These are phyloP conservation scores for Ceyx cyanopectus DNA, from an alignment of 2,113 vertebrate genomes.

Conservation along the genomic window DNA sequence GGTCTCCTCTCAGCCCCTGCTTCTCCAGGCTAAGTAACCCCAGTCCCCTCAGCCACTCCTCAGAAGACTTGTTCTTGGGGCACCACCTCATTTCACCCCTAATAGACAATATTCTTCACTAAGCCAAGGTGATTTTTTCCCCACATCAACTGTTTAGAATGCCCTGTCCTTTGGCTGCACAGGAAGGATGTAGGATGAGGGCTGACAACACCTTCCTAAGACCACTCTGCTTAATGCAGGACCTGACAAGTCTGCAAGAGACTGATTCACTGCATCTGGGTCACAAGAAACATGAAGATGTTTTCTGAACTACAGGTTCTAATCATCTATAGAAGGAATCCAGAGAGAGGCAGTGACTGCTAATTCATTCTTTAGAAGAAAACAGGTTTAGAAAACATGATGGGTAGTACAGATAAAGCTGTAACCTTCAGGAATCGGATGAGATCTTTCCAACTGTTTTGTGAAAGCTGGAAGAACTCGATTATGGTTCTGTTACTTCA, in stretches of 20 bases:
- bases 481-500: conserved; percentile 55
- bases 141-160: not conserved
- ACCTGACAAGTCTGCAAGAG: not conserved
- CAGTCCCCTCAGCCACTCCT: no score
- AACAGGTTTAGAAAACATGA: not conserved
- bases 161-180: not conserved
- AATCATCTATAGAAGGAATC: not conserved
- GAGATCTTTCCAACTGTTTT: conserved; percentile 10
- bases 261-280: not conserved
- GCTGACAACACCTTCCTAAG: not conserved
- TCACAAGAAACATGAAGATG: not conserved
- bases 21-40: no score
- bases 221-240: not conserved
- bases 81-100: not conserved
- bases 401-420: not conserved
- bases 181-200: not conserved
- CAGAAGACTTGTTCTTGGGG: not conserved
- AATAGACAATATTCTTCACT: not conserved
- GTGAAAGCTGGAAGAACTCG: conserved; percentile 31
- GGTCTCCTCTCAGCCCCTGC: no score
- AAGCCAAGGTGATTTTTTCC: not conserved
- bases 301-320: not conserved
- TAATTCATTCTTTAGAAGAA: not conserved
- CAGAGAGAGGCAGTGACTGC: not conserved
- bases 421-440: conserved; percentile 1